phyloP scores from a whole-genome alignment of 2,113 vertebrate species.

The Cisticola juncidis region DNA sequence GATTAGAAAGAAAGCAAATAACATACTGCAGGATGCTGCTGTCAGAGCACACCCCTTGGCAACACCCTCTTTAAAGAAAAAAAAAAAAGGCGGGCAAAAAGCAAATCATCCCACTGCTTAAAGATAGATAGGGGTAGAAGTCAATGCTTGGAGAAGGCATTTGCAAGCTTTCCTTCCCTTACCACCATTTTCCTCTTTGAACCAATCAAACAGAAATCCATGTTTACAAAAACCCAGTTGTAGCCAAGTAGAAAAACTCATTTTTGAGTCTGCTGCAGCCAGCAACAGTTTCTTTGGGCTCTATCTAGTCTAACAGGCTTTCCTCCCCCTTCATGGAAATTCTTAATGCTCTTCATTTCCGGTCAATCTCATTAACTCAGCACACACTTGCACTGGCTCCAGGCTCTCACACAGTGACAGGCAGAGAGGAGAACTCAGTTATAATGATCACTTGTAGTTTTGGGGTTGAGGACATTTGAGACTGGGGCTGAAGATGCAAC shows the following conservation, averaged over 20 bases:
- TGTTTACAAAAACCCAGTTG: neutral
- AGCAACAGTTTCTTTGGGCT: neutral
- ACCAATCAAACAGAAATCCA: neutral
- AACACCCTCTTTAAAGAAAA: neutral
- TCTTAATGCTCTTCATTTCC: neutral
- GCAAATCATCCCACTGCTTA: neutral
- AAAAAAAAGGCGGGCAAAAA: neutral
- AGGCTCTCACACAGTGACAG: neutral
- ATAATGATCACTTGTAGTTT: neutral
- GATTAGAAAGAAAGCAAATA: constrained; percentile 40
- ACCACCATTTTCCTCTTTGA: neutral
- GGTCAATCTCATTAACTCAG: neutral
- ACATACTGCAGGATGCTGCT: neutral
- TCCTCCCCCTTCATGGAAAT: neutral
- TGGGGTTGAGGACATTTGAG: neutral
- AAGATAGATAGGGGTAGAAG: neutral
- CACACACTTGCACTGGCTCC: neutral
- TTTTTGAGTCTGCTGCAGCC: neutral
- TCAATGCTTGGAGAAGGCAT: neutral
- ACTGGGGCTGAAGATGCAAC: neutral
- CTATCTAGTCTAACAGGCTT: neutral
- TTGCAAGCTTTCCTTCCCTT: neutral
- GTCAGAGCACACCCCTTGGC: neutral
- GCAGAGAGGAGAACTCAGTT: neutral
- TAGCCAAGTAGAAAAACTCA: neutral